A percentile compares a stretch with the other conserved stretches of the same genome.
These are phyloP conservation scores for Stenurella melanura DNA, from an alignment of 2,888 invertebrate species.

Conservation along the genomic window DNA sequence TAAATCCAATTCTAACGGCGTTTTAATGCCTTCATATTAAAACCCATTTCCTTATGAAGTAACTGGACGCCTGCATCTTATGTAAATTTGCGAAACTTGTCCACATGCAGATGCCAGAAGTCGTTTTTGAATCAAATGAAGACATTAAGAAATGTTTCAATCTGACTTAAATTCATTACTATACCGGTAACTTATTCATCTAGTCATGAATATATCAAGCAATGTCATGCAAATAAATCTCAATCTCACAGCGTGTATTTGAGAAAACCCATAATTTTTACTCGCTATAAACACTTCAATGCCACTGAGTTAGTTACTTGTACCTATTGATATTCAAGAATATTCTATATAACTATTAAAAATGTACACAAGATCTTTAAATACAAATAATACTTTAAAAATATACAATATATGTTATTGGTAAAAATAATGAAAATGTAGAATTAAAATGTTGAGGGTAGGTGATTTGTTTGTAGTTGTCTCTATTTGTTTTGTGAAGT, in stretches of 20 bases:
- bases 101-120: constrained; percentile 50
- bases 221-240: constrained; percentile 58
- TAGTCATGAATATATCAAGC: constrained; percentile 56
- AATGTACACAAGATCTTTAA: not conserved
- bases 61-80: constrained; percentile 37
- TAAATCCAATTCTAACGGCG: not conserved
- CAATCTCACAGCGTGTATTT: constrained; percentile 55
- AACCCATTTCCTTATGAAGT: constrained; percentile 44
- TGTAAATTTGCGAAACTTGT: constrained; percentile 56
- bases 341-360: not conserved
- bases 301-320: constrained; percentile 6
- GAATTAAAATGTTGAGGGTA: too few species aligned
- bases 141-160: constrained; percentile 59
- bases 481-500: too few species aligned
- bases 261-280: constrained; percentile 49
- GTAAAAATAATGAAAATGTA: too few species aligned
- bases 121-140: constrained; percentile 55
- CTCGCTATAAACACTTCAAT: constrained; percentile 45
- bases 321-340: constrained; percentile 4
- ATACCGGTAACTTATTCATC: constrained; percentile 52
- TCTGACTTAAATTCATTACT: constrained; percentile 54
- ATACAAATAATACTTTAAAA: not conserved
- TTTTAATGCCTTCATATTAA: constrained; percentile 5
- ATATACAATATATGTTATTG: too few species aligned
- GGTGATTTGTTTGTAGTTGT: too few species aligned